Evolutionary conservation across 2,113 vertebrate genomes (phyloP).

Genomic region (Xyliphius kryptos): DNA sequence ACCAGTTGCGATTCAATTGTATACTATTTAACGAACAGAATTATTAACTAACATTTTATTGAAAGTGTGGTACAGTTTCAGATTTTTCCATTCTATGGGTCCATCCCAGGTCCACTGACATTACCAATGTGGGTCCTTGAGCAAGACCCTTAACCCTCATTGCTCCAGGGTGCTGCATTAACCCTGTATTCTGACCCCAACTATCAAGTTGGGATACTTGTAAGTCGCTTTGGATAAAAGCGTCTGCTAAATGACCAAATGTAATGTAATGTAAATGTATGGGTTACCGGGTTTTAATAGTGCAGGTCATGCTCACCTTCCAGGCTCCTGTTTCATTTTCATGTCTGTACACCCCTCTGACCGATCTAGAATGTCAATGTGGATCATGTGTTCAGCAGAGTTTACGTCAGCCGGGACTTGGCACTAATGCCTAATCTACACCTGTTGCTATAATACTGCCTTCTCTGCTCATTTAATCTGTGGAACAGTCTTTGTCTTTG

Average conservation of each 20-base stretch:
- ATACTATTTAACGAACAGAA: too few relatives aligned
- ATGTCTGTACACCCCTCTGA: constrained; percentile 32
- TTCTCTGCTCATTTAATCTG: constrained; percentile 26
- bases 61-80: neutral
- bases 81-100: neutral
- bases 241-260: too few relatives aligned
- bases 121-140: too few relatives aligned
- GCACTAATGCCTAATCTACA: constrained; percentile 35
- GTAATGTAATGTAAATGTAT: too few relatives aligned
- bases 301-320: constrained; percentile 15
- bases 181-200: too few relatives aligned
- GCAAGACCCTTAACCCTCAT: too few relatives aligned
- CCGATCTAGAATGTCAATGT: constrained; percentile 51
- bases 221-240: too few relatives aligned
- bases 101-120: too few relatives aligned
- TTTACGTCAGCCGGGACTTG: constrained; percentile 37
- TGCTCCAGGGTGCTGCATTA: too few relatives aligned
- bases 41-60: neutral
- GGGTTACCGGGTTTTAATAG: neutral
- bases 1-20: too few relatives aligned
- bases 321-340: neutral
- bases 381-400: constrained; percentile 43
- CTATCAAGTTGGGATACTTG: too few relatives aligned
- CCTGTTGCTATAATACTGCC: constrained; percentile 51
- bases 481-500: neutral